phyloP scores from a whole-genome alignment of 2,888 invertebrate species.

The Diachrysia chrysitis region DNA sequence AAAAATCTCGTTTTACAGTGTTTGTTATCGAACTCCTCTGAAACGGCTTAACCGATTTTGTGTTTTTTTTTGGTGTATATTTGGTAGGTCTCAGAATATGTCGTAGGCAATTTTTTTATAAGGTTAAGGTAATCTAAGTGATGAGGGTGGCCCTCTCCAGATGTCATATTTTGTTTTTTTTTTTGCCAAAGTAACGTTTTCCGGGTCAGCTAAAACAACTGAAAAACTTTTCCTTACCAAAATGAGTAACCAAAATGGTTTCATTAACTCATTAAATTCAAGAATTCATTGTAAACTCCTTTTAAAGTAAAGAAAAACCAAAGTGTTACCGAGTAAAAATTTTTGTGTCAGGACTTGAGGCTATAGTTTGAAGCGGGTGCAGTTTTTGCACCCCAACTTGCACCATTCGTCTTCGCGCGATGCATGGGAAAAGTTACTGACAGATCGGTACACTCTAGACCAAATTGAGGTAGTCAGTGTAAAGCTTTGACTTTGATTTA shows the following conservation, averaged over 20 bases:
- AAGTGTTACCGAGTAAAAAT: slow-evolving; percentile 59
- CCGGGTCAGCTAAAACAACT: too few species aligned
- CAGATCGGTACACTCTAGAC: slow-evolving; percentile 75
- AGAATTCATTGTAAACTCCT: slow-evolving; percentile 45
- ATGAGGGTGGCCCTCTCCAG: too few species aligned
- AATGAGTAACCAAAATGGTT: slow-evolving; percentile 21
- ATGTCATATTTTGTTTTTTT: too few species aligned
- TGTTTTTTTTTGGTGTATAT: too few species aligned
- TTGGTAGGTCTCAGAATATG: too few species aligned
- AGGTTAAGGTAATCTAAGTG: too few species aligned
- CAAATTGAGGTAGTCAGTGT: slow-evolving; percentile 33
- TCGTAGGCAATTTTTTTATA: too few species aligned
- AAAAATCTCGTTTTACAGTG: too few species aligned
- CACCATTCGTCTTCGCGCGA: slow-evolving; percentile 84
- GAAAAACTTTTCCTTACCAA: neutral
- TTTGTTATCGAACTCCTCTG: too few species aligned
- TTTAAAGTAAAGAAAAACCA: slow-evolving; percentile 51
- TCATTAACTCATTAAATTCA: slow-evolving; percentile 51
- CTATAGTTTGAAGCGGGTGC: slow-evolving; percentile 56
- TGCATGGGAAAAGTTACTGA: slow-evolving; percentile 85
- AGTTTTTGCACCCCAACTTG: slow-evolving; percentile 82
- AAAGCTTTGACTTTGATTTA: neutral
- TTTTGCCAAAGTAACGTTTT: too few species aligned
- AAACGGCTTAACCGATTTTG: too few species aligned
- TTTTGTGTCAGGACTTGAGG: slow-evolving; percentile 47